These are phyloP conservation scores for Drosophila bocki DNA, from an alignment of 1,140 invertebrate genomes.

Conservation along the genomic window DNA sequence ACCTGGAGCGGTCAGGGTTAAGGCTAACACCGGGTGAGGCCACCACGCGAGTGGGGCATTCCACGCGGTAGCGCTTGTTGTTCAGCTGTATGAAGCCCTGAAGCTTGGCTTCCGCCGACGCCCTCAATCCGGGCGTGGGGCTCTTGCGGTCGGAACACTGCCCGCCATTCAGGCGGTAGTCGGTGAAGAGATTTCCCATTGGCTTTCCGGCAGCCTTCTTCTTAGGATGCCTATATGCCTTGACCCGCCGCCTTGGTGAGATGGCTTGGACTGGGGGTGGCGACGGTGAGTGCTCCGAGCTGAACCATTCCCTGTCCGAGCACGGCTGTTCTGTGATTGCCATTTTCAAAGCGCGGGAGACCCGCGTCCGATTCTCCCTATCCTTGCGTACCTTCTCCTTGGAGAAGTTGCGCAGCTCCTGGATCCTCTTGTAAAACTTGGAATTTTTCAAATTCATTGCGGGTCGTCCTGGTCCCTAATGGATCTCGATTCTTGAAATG, in stretches of 20 bases:
- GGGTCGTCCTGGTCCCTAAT: slow-evolving; percentile 1
- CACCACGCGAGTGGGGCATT: slow-evolving; percentile 36
- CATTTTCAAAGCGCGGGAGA: slow-evolving; percentile 57
- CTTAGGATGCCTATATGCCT: slow-evolving; percentile 15
- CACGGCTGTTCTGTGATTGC: slow-evolving; percentile 53
- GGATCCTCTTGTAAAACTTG: slow-evolving; percentile 81
- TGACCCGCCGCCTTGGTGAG: slow-evolving; percentile 30
- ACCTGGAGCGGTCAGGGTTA: slow-evolving; percentile 27
- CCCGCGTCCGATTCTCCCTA: slow-evolving; percentile 44
- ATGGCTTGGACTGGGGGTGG: neutral
- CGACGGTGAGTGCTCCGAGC: slow-evolving; percentile 1
- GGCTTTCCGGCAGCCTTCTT: slow-evolving; percentile 10
- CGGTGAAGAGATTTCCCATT: neutral
- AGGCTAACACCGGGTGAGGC: neutral
- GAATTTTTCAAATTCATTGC: slow-evolving; percentile 84
- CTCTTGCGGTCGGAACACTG: neutral
- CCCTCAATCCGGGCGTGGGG: neutral
- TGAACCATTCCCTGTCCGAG: slow-evolving; percentile 46
- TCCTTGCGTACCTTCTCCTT: slow-evolving; percentile 73
- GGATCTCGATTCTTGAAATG: slow-evolving; percentile 29
- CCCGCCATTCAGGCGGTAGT: slow-evolving; percentile 17
- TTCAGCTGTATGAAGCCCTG: slow-evolving; percentile 71
- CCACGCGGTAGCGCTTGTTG: slow-evolving; percentile 66
- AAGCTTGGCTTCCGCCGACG: slow-evolving; percentile 7
- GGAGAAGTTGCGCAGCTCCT: slow-evolving; percentile 74